These are phyloP conservation scores for Tipula confusa DNA, from an alignment of 2,888 invertebrate species.

Conservation along the genomic window DNA sequence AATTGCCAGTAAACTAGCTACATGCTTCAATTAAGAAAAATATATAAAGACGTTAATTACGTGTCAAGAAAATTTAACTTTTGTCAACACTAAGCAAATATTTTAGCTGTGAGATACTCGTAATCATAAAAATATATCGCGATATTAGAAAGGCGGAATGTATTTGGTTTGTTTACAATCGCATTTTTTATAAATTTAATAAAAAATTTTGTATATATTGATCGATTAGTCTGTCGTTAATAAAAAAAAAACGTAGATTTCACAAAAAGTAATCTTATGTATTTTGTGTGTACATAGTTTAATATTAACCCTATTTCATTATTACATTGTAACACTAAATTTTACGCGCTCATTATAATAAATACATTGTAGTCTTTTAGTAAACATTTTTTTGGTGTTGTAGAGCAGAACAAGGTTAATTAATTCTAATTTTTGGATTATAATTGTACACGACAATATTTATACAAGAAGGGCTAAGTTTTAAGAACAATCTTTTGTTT, in stretches of 20 bases:
- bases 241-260: background rate
- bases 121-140: background rate
- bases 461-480: background rate
- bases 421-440: background rate
- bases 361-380: background rate
- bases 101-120: background rate
- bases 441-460: background rate
- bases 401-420: conserved; percentile 7
- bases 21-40: background rate
- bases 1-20: background rate
- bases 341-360: background rate
- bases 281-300: background rate
- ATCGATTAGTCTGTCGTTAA: background rate
- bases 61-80: background rate
- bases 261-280: too few relatives aligned
- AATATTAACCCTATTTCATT: background rate
- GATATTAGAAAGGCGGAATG: background rate
- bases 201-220: background rate
- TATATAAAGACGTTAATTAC: background rate
- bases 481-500: background rate
- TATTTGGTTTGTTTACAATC: background rate
- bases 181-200: background rate
- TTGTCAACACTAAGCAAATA: background rate
- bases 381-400: background rate
- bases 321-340: background rate